These are phyloP conservation scores for Tenthredo livida DNA, from an alignment of 2,888 invertebrate species.

Conservation along the genomic window DNA sequence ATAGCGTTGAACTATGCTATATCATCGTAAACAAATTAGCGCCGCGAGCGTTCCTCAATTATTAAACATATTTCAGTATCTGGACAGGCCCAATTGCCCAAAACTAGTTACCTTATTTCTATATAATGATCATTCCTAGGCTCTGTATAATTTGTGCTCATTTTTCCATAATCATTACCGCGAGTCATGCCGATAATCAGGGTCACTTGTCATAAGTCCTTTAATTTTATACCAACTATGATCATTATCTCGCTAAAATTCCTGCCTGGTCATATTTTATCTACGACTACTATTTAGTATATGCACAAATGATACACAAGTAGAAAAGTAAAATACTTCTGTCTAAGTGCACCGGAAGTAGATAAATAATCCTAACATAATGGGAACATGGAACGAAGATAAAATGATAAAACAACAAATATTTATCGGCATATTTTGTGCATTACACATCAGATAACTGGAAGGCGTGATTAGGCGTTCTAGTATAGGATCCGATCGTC, in stretches of 20 bases:
- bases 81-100: neutral
- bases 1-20: neutral
- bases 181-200: neutral
- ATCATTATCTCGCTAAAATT: neutral
- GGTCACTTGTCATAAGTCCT: neutral
- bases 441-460: neutral
- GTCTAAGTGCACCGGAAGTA: neutral
- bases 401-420: neutral
- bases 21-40: neutral
- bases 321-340: neutral
- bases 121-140: neutral
- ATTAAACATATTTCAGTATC: neutral
- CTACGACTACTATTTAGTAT: too few relatives aligned
- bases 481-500: neutral
- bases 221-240: neutral
- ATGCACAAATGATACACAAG: too few relatives aligned
- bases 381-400: neutral
- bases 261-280: neutral
- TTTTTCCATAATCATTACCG: neutral
- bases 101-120: neutral
- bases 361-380: neutral
- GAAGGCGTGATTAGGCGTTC: neutral
- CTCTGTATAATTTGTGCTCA: neutral
- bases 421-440: neutral
- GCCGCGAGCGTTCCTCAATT: conserved; percentile 21